Percentiles rank a stretch among this genome's conserved stretches.
phyloP scores from a whole-genome alignment of 2,113 vertebrate genomes.

The Caranx ignobilis region DNA sequence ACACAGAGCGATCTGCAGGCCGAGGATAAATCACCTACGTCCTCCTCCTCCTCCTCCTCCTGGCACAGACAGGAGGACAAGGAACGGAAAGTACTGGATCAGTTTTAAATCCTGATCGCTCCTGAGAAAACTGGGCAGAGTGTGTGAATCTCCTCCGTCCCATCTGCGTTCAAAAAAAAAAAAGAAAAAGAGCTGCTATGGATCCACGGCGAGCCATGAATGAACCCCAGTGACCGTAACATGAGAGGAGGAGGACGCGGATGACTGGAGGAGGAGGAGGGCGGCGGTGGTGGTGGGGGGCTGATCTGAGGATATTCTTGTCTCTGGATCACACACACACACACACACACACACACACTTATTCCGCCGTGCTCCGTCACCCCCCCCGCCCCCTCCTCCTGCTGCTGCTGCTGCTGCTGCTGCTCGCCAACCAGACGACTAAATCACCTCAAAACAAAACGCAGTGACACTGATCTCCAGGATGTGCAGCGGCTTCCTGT shows the following conservation, averaged over 20 bases:
- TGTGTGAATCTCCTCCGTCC: too few relatives aligned
- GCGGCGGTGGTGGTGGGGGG: background rate
- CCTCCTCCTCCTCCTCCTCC: too few relatives aligned
- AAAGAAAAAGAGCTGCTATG: background rate
- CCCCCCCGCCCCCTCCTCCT: background rate
- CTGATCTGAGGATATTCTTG: slow-evolving; percentile 3
- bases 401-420: too few relatives aligned
- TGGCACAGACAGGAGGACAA: background rate
- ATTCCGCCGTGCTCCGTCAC: background rate
- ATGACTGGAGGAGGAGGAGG: background rate
- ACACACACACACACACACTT: too few relatives aligned
- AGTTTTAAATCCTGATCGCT: background rate
- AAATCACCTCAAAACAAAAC: background rate
- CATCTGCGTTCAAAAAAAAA: too few relatives aligned
- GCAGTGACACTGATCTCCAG: slow-evolving; percentile 2
- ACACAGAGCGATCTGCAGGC: background rate
- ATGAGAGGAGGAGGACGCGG: slow-evolving; percentile 45
- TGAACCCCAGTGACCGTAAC: slow-evolving; percentile 52
- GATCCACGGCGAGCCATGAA: slow-evolving; percentile 13
- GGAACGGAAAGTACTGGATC: background rate
- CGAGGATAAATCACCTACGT: background rate
- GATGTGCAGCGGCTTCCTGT: background rate
- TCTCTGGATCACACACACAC: slow-evolving; percentile 10
- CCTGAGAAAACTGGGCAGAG: background rate
- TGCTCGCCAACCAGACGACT: background rate